Conservation (phyloP, 2,888 invertebrate genomes). For the Dendrolimus pini region DNA sequence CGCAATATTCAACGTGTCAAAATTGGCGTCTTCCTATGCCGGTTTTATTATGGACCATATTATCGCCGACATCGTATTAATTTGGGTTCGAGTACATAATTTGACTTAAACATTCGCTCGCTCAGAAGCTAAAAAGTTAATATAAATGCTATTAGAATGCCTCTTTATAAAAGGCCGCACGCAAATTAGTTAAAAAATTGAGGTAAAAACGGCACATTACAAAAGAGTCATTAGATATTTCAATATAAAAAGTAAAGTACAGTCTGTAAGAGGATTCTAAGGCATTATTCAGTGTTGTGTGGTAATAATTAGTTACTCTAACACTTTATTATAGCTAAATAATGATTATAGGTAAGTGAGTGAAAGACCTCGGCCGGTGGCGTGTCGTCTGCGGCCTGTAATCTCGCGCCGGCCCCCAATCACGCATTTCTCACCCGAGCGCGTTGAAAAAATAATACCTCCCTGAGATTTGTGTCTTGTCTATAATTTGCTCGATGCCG, state of each 20-base stretch:
- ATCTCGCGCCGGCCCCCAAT: slow-evolving; percentile 71
- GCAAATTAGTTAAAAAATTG: slow-evolving; percentile 14
- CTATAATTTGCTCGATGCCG: slow-evolving; percentile 72
- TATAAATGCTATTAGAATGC: slow-evolving; percentile 28
- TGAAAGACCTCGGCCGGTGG: slow-evolving; percentile 61
- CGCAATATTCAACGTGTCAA: slow-evolving; percentile 58
- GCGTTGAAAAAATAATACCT: slow-evolving; percentile 76
- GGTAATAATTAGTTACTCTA: slow-evolving; percentile 63
- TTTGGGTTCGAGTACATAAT: slow-evolving; percentile 37
- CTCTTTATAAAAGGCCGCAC: slow-evolving; percentile 22
- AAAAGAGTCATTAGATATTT: slow-evolving; percentile 5
- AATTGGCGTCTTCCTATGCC: slow-evolving; percentile 49
- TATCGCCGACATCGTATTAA: slow-evolving; percentile 40
- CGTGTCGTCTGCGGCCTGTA: slow-evolving; percentile 63
- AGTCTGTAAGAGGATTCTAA: background rate
- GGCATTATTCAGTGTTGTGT: slow-evolving; percentile 36
- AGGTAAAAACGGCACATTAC: background rate
- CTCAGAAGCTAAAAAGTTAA: slow-evolving; percentile 41
- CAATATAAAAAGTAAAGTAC: slow-evolving; percentile 2
- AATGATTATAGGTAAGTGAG: slow-evolving; percentile 58
- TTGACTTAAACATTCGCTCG: slow-evolving; percentile 33
- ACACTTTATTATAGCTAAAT: slow-evolving; percentile 71
- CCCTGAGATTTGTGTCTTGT: slow-evolving; percentile 67
- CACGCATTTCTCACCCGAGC: slow-evolving; percentile 74
- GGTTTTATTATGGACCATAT: slow-evolving; percentile 40